phyloP scores from a whole-genome alignment of 2,888 invertebrate genomes.

The Hybos culiciformis region DNA sequence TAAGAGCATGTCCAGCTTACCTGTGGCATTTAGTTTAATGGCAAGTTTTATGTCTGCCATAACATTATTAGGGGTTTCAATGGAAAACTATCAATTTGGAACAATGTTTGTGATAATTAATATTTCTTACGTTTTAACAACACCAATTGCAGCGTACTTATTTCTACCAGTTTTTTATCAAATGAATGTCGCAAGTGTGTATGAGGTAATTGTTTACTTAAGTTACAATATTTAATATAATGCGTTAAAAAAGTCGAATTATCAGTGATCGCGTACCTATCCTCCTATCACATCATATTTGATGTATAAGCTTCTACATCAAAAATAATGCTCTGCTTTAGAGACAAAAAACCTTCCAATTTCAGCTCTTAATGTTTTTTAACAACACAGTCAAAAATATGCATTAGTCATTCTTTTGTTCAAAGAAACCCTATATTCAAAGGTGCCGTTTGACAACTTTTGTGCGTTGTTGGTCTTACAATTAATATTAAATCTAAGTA shows the following conservation, averaged over 20 bases:
- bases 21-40: slow-evolving; percentile 80
- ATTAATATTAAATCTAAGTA: background rate
- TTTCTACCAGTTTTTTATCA: slow-evolving; percentile 79
- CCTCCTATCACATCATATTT: too few species aligned
- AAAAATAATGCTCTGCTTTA: too few species aligned
- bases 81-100: slow-evolving; percentile 75
- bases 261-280: too few species aligned
- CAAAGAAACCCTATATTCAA: too few species aligned
- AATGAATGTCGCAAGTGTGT: slow-evolving; percentile 72
- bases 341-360: too few species aligned
- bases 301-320: too few species aligned
- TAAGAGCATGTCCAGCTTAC: slow-evolving; percentile 60
- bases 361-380: too few species aligned
- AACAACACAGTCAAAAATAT: too few species aligned
- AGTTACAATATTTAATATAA: background rate
- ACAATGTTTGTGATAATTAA: slow-evolving; percentile 68
- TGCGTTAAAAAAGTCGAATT: background rate
- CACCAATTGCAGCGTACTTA: slow-evolving; percentile 60
- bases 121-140: slow-evolving; percentile 58
- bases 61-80: slow-evolving; percentile 74
- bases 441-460: too few species aligned
- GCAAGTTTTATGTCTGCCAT: slow-evolving; percentile 91
- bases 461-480: too few species aligned
- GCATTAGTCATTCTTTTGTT: too few species aligned
- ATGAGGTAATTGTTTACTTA: slow-evolving; percentile 50